Conservation (phyloP, 2,888 invertebrate genomes). For the Standfussiana lucernea region DNA sequence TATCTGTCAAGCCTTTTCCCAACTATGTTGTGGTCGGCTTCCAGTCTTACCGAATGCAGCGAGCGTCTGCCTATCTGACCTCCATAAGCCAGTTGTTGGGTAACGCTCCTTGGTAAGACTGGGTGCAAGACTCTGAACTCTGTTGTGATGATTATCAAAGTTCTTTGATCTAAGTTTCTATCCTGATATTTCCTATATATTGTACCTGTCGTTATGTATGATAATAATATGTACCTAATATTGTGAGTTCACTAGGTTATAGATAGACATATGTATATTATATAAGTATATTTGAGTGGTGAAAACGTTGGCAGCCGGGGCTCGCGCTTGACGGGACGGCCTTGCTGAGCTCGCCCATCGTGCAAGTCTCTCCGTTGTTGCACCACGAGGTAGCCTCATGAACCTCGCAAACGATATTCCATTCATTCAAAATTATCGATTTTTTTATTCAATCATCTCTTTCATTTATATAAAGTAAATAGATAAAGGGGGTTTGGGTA, state of each 20-base stretch:
- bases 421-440: background rate
- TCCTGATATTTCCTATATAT: background rate
- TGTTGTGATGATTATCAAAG: background rate
- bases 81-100: background rate
- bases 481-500: no score
- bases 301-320: slow-evolving; percentile 76
- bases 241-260: background rate
- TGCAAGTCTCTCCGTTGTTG: slow-evolving; percentile 82
- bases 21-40: background rate
- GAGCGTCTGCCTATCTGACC: background rate
- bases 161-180: background rate
- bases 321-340: slow-evolving; percentile 82
- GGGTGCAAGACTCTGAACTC: background rate
- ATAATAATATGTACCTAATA: slow-evolving; percentile 12
- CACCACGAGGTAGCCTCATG: slow-evolving; percentile 80
- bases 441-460: slow-evolving; percentile 28
- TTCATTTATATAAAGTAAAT: slow-evolving; percentile 21
- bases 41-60: background rate
- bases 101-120: background rate
- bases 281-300: slow-evolving; percentile 52
- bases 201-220: background rate
- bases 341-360: slow-evolving; percentile 81
- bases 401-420: slow-evolving; percentile 42
- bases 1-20: background rate
- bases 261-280: slow-evolving; percentile 30